A percentile compares a stretch with the other conserved stretches of the same genome.
These are phyloP conservation scores for Paraescarpia echinospica DNA, from an alignment of 1,140 invertebrate species.

Conservation along the genomic window DNA sequence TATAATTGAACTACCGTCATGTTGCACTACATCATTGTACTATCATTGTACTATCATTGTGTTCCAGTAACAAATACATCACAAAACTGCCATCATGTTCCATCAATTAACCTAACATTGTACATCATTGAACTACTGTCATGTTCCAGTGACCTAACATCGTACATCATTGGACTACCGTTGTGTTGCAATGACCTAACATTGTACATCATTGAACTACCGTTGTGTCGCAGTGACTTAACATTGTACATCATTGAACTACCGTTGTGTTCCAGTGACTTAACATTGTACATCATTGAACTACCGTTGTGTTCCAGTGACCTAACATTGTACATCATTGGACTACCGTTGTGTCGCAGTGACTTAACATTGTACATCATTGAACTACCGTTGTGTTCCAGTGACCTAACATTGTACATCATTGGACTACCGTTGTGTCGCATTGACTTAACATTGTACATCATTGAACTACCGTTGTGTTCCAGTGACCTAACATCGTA, in stretches of 20 bases:
- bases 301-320: slow-evolving; percentile 70
- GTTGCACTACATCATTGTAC: neutral
- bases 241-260: neutral
- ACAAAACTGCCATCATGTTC: too few relatives aligned
- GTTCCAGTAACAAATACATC: too few relatives aligned
- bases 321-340: neutral
- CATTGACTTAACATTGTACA: slow-evolving; percentile 70
- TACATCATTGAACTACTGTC: too few relatives aligned
- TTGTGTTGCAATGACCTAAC: slow-evolving; percentile 73
- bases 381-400: slow-evolving; percentile 57
- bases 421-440: slow-evolving; percentile 41
- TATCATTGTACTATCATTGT: too few relatives aligned
- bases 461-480: neutral
- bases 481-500: slow-evolving; percentile 73
- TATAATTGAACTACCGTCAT: neutral
- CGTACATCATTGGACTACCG: neutral
- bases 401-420: slow-evolving; percentile 66
- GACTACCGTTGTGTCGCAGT: slow-evolving; percentile 63
- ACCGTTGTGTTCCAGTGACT: slow-evolving; percentile 72
- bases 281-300: neutral
- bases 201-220: neutral
- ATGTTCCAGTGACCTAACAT: neutral
- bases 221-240: slow-evolving; percentile 73
- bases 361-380: slow-evolving; percentile 62
- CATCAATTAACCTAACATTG: too few relatives aligned